Conservation (phyloP, 2,888 invertebrate genomes). For the Parochlus steinenii region DNA sequence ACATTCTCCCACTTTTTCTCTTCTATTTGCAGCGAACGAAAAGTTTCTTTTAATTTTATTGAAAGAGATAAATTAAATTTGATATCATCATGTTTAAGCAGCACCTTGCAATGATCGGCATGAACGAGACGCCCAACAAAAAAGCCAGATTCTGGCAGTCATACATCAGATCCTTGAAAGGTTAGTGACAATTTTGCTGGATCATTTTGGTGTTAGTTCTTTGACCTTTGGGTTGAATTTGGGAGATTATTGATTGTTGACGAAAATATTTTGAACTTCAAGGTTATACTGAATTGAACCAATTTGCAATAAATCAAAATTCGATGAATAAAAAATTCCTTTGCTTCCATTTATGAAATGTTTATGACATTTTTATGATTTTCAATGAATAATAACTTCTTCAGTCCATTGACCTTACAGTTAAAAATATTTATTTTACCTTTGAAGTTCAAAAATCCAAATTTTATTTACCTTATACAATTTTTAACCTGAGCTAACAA, state of each 20-base stretch:
- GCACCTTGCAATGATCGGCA: slow-evolving; percentile 87
- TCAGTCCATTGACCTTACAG: too few relatives aligned
- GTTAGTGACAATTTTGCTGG: slow-evolving; percentile 32
- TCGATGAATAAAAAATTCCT: too few relatives aligned
- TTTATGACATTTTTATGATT: too few relatives aligned
- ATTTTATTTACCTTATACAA: not conserved
- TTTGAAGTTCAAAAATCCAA: slow-evolving; percentile 4
- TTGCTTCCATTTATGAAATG: too few relatives aligned
- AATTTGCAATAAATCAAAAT: too few relatives aligned
- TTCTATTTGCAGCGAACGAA: slow-evolving; percentile 51
- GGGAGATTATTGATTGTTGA: too few relatives aligned
- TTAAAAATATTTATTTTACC: not conserved
- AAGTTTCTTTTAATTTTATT: slow-evolving; percentile 34
- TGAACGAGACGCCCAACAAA: slow-evolving; percentile 80
- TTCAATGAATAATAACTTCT: too few relatives aligned
- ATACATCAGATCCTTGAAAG: slow-evolving; percentile 82
- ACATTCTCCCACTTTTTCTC: slow-evolving; percentile 17
- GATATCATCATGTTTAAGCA: slow-evolving; percentile 71
- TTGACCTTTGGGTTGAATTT: too few relatives aligned
- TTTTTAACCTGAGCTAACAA: too few relatives aligned
- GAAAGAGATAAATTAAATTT: slow-evolving; percentile 12
- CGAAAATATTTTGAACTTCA: not conserved
- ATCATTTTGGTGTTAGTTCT: too few relatives aligned
- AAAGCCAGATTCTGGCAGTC: slow-evolving; percentile 91
- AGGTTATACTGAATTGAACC: slow-evolving; percentile 1